Evolutionary conservation across 2,888 invertebrate species (phyloP), one percentile per base, ranked within the genome.

Genomic region (Dysmachus trigonus): DNA sequence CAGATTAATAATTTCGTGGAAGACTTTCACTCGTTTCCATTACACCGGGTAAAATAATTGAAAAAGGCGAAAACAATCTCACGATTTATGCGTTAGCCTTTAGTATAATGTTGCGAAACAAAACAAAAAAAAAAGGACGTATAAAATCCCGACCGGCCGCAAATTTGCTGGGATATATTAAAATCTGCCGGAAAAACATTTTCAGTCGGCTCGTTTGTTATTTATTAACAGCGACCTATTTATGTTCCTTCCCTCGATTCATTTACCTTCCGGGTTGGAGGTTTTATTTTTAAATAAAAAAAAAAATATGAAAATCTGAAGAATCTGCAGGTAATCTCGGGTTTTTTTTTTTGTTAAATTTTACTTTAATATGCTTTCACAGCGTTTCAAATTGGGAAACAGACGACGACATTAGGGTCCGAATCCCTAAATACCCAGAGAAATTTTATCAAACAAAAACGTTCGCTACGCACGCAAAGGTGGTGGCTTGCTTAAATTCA

Each of bases 1-100:
- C 41, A 77, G 77, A 77, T 76, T 77, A 33, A 76, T 77, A 47
- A 77, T 77, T 77, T 77, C n/a, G 15, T 77, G 77, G 41, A 77
- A 35, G 77, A 76, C 77, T 77, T 77, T 77, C 77, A 77, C 77
- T 77, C 30, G 47, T 62, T 62, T 62, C 62, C 62, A 62, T 27
- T 62, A 62, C 22, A 62, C 18, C 62, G 22, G 22, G 47, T 73
- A 73, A n/a, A n/a, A 27, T 27, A 77, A 77, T 77, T 77, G 22
- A 77, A 62, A 62, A 62, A 62, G 62, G 62, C 7, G 62, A 62
- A n/a, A 62, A 18, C 62, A 62, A 62, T 62, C 62, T 62, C 27
- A 62, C 62, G 62, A 62, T 62, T 62, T 62, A 62, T 62, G 62
- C 62, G 62, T 62, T 22, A 62, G 62, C 62, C 27, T 18, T 18